Percentiles rank a stretch among this genome's conserved stretches.
Conservation (phyloP, 2,113 vertebrate species). For the Ciconia boyciana region DNA sequence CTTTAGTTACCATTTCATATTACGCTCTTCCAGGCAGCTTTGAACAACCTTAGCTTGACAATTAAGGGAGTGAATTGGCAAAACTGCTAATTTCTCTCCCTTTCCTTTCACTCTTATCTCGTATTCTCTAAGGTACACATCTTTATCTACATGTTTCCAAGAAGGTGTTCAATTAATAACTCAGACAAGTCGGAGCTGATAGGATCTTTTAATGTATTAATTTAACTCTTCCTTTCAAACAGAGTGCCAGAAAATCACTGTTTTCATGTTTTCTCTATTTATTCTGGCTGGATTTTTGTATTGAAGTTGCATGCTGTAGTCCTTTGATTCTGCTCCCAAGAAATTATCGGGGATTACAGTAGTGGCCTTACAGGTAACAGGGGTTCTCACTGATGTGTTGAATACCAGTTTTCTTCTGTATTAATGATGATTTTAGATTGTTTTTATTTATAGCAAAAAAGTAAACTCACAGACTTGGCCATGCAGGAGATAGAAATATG, state of each 20-base stretch:
- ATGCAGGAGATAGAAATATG: neutral
- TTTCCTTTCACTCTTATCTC: slow-evolving; percentile 57
- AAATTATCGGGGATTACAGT: slow-evolving; percentile 34
- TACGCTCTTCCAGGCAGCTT: slow-evolving; percentile 3
- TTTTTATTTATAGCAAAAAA: slow-evolving; percentile 1
- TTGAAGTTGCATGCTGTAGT: neutral
- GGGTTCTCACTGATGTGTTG: neutral
- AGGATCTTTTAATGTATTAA: slow-evolving; percentile 62
- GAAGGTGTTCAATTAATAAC: slow-evolving; percentile 69
- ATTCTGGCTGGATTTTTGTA: neutral
- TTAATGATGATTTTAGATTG: neutral
- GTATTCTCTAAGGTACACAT: slow-evolving; percentile 38
- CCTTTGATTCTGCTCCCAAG: slow-evolving; percentile 50
- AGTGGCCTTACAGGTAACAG: neutral
- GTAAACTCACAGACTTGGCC: neutral
- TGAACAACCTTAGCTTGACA: slow-evolving; percentile 27
- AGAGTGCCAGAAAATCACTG: neutral
- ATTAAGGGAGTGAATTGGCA: slow-evolving; percentile 7
- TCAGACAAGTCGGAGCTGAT: slow-evolving; percentile 51
- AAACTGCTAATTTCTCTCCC: slow-evolving; percentile 54
- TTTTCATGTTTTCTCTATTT: slow-evolving; percentile 57
- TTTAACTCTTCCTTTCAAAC: slow-evolving; percentile 58
- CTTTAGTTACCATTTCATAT: slow-evolving; percentile 1
- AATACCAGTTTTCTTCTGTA: neutral
- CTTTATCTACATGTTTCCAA: slow-evolving; percentile 64